phyloP scores from a whole-genome alignment of 1,140 invertebrate species.

The Forficula auricularia region DNA sequence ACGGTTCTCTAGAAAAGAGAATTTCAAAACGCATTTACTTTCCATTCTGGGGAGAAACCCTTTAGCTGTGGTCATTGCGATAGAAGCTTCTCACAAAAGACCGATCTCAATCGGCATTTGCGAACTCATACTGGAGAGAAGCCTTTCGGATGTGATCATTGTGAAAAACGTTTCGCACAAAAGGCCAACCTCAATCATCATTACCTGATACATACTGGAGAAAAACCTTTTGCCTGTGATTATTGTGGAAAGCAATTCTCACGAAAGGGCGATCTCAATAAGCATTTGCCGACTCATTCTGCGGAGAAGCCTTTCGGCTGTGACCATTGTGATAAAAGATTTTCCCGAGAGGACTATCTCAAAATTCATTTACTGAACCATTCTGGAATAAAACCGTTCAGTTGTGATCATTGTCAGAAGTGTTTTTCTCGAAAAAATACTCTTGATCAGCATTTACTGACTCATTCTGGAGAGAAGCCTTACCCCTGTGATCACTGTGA shows the following conservation, averaged over 20 bases:
- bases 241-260: conserved; percentile 31
- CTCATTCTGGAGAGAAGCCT: conserved; percentile 1
- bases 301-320: conserved; percentile 42
- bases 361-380: conserved; percentile 37
- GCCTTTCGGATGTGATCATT: too few relatives aligned
- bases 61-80: too few relatives aligned
- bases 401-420: conserved; percentile 4
- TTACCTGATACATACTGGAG: conserved; percentile 38
- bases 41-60: conserved; percentile 34
- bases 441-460: conserved; percentile 1
- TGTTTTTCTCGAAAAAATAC: background rate
- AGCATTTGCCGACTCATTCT: conserved; percentile 31
- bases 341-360: conserved; percentile 44
- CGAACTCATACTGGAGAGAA: too few relatives aligned
- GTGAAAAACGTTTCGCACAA: too few relatives aligned
- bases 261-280: conserved; percentile 19
- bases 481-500: conserved; percentile 3
- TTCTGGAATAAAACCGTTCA: conserved; percentile 41
- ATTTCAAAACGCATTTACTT: too few relatives aligned
- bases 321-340: conserved; percentile 46
- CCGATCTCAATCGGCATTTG: too few relatives aligned
- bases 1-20: conserved; percentile 35
- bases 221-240: conserved; percentile 30
- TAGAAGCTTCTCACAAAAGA: too few relatives aligned
- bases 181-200: too few relatives aligned